phyloP scores from a whole-genome alignment of 2,888 invertebrate genomes.

The Drosophila siamana region DNA sequence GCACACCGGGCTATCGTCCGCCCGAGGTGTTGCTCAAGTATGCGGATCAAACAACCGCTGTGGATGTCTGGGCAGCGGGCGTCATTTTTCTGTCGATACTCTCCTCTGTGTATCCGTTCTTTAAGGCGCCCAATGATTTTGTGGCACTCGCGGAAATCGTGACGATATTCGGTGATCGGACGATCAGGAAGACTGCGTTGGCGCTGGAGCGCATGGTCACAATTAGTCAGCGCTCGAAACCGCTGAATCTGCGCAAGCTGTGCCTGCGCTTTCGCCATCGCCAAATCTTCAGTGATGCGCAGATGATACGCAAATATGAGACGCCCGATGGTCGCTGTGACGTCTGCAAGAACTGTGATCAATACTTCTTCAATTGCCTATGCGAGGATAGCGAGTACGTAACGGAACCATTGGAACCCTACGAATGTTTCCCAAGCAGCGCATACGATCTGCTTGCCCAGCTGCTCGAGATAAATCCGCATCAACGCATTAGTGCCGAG shows the following conservation, averaged over 20 bases:
- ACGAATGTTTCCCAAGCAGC: slow-evolving; percentile 88
- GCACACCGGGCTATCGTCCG: slow-evolving; percentile 95
- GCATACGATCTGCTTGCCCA: slow-evolving; percentile 91
- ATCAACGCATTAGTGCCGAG: slow-evolving; percentile 90
- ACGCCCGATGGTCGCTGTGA: slow-evolving; percentile 75
- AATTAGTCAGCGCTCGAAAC: slow-evolving; percentile 86
- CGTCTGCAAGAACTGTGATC: slow-evolving; percentile 85
- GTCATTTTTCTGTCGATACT: slow-evolving; percentile 92
- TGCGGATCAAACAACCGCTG: slow-evolving; percentile 92
- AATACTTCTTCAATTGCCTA: slow-evolving; percentile 84
- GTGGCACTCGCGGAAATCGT: slow-evolving; percentile 93
- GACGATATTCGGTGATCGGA: slow-evolving; percentile 90
- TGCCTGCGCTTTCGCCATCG: slow-evolving; percentile 85
- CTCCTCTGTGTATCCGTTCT: slow-evolving; percentile 93
- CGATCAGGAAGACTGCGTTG: slow-evolving; percentile 89
- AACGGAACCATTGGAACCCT: slow-evolving; percentile 79
- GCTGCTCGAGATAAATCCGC: slow-evolving; percentile 92
- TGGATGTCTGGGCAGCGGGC: slow-evolving; percentile 96
- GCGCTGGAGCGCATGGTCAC: slow-evolving; percentile 88
- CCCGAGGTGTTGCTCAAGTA: slow-evolving; percentile 94
- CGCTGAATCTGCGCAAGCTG: slow-evolving; percentile 86
- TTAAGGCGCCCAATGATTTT: slow-evolving; percentile 92
- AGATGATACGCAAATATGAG: slow-evolving; percentile 77
- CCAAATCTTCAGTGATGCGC: slow-evolving; percentile 77
- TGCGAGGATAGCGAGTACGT: slow-evolving; percentile 81